Percentiles rank a stretch among this genome's conserved stretches.
phyloP scores from a whole-genome alignment of 2,113 vertebrate genomes.

The Chlorocebus sabaeus region DNA sequence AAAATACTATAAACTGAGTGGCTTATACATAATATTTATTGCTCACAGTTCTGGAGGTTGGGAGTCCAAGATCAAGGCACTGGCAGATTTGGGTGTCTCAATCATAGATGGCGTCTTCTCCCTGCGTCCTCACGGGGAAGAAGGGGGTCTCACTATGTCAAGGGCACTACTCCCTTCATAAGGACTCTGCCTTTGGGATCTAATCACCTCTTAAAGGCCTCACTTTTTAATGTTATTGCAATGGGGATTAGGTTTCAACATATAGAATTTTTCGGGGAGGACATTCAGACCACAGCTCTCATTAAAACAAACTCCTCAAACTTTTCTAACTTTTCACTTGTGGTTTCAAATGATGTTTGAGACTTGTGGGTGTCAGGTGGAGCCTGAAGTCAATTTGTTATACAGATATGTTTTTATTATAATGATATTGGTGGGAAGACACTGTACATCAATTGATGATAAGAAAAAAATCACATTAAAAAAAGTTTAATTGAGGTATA shows the following conservation, averaged over 20 bases:
- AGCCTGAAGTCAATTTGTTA: neutral
- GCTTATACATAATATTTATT: neutral
- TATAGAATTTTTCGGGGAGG: neutral
- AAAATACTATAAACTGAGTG: neutral
- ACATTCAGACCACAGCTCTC: neutral
- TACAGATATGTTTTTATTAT: neutral
- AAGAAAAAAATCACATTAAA: neutral
- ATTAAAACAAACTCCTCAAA: neutral
- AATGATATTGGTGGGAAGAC: neutral
- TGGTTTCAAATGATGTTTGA: neutral
- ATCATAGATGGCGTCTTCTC: neutral
- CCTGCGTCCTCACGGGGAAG: accelerated
- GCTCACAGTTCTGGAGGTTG: neutral
- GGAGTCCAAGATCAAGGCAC: neutral
- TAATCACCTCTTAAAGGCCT: neutral
- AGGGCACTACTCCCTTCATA: neutral
- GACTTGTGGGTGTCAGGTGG: neutral
- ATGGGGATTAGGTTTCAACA: neutral
- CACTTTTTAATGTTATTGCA: neutral
- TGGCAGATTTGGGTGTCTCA: neutral
- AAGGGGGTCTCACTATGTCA: too few relatives aligned
- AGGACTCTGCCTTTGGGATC: neutral
- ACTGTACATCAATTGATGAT: neutral
- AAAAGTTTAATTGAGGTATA: neutral
- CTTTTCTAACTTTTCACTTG: neutral